Evolutionary conservation across 2,888 invertebrate genomes (phyloP).

Genomic region (Bedellia somnulentella): DNA sequence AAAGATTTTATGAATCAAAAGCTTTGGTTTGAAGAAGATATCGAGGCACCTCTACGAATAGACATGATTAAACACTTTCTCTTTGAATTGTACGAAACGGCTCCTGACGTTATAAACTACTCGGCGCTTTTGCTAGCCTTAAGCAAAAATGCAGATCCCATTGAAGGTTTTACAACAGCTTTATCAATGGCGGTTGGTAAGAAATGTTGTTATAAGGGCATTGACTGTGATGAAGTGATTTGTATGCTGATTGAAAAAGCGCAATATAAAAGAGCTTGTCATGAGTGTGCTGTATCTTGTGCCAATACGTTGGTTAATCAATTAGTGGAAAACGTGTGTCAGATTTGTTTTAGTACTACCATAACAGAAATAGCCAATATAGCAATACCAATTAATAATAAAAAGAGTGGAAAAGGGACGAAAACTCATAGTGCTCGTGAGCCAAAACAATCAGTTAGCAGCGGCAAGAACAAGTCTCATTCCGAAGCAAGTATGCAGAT

Average conservation of each 20-base stretch:
- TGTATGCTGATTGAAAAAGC: constrained; percentile 34
- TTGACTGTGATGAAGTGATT: constrained; percentile 50
- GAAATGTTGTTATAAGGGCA: constrained; percentile 41
- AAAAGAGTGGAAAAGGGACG: constrained; percentile 19
- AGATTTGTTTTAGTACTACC: constrained; percentile 32
- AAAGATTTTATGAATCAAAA: constrained; percentile 25
- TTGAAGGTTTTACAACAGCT: constrained; percentile 60
- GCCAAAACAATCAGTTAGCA: constrained; percentile 18
- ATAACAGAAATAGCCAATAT: constrained; percentile 23
- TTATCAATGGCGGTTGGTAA: constrained; percentile 59
- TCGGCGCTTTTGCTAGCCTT: constrained; percentile 64
- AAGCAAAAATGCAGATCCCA: constrained; percentile 59
- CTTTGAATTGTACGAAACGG: constrained; percentile 55
- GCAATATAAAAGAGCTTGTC: constrained; percentile 31
- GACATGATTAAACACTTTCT: constrained; percentile 56
- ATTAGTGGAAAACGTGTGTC: constrained; percentile 26
- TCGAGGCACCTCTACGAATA: constrained; percentile 21
- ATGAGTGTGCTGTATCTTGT: constrained; percentile 33
- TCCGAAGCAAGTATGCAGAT: constrained; percentile 27
- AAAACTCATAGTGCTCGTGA: constrained; percentile 27
- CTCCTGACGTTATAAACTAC: constrained; percentile 57
- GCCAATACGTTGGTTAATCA: constrained; percentile 27
- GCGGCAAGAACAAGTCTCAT: constrained; percentile 16
- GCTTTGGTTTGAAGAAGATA: constrained; percentile 42
- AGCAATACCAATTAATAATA: background rate